Conservation (phyloP, 2,888 invertebrate genomes). For the Eurytoma adleriae region DNA sequence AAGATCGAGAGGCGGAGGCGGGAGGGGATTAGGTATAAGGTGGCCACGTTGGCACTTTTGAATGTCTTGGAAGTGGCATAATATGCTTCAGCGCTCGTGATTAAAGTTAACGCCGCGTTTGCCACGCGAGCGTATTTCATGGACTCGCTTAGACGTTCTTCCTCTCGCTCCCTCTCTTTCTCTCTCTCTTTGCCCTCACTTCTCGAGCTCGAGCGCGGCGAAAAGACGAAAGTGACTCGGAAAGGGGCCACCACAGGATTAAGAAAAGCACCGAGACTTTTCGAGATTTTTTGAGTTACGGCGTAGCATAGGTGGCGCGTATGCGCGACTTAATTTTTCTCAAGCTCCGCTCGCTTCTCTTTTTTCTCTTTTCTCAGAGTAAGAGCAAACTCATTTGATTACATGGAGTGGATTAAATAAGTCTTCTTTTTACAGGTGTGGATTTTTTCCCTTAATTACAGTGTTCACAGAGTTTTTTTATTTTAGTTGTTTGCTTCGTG, state of each 20-base stretch:
- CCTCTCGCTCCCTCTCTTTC: neutral
- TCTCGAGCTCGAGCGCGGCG: neutral
- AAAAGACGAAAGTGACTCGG: neutral
- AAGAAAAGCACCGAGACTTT: neutral
- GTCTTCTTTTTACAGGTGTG: neutral
- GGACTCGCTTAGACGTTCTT: constrained; percentile 21
- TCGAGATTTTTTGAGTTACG: constrained; percentile 31
- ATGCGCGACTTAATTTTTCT: neutral
- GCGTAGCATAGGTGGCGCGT: neutral
- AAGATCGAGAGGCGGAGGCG: neutral
- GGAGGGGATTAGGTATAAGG: constrained; percentile 4
- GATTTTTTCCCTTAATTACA: neutral
- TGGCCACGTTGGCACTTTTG: constrained; percentile 36
- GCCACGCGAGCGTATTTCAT: constrained; percentile 38
- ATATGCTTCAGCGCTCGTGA: constrained; percentile 45
- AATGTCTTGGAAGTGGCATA: constrained; percentile 45
- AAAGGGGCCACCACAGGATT: constrained; percentile 11
- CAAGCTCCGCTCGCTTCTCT: neutral
- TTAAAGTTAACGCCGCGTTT: constrained; percentile 51
- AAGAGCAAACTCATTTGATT: constrained; percentile 30
- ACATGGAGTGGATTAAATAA: neutral
- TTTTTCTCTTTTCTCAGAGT: neutral
- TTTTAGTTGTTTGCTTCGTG: neutral
- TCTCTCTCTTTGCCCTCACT: neutral
- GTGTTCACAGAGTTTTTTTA: neutral